Base-by-base conservation (phyloP, 2,797 vertebrate genomes). In the Cuculus canorus region DNA sequence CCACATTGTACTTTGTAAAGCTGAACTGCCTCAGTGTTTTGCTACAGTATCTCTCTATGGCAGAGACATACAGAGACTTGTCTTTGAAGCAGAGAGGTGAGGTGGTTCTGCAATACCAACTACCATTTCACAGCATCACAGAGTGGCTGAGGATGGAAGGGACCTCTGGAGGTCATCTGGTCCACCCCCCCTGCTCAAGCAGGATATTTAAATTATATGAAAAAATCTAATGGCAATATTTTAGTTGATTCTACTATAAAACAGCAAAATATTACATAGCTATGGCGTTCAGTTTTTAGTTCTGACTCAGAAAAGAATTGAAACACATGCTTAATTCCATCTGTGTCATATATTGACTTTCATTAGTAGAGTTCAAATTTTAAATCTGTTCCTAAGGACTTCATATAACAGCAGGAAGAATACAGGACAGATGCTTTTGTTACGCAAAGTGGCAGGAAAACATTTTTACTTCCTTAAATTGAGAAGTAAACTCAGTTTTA, bases 201-300 rank as follows among this genome's bases (percentile, higher is more conserved):
- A 88, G 83, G 70, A 60, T 96, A 96, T 94, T 96, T 90, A 96
- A 96, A 92, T 95, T 57, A 72, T 54, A 81, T 72, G 89, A 92
- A 92, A 72, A 78, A 75, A 88, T 53, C 88, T 18, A 35, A 90
- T 87, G 47, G 71, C 45, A 81, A 45, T 47, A 64, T 75, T 92
- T 82, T 50, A 69, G n/a, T 37, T 73, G 48, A 54, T 92, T 96
- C 35, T 92, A 4, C 81, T 92, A 57, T 65, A 83, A n/a, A 50
- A 81, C 56, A 64, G 59, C 43, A 78, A 82, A 80, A 16, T 50
- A 89, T 60, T 90, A 48, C 56, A 83, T 54, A 71, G 60, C n/a
- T 65, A 80, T 70, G 24, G 32, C 70, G 81, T 94, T 80, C 41
- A 82, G 0, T 75, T 87, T 83, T 94, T 78, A 28, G 18, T 90